Evolutionary conservation across 2,888 invertebrate genomes (phyloP).

Genomic region (Cotesia congregata): DNA sequence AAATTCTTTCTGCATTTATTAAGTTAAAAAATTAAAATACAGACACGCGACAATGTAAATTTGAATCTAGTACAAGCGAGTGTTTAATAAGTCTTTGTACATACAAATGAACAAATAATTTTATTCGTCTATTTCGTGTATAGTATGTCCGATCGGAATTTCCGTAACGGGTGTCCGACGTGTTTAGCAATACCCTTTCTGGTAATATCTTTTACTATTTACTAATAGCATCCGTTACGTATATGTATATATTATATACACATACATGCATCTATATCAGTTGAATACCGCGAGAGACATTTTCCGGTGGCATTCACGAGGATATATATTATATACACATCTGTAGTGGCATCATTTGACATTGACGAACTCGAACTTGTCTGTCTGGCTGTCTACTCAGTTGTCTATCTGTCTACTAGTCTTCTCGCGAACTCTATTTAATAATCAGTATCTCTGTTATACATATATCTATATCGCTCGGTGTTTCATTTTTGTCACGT

Average conservation of each 20-base stretch:
- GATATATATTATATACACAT: conserved; percentile 18
- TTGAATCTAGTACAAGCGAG: conserved; percentile 28
- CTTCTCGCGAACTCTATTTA: background rate
- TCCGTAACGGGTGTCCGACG: conserved; percentile 31
- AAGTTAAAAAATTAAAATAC: background rate
- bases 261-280: background rate
- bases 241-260: background rate
- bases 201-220: background rate
- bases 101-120: background rate
- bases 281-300: background rate
- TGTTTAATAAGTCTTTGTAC: conserved; percentile 35
- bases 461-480: background rate
- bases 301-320: conserved; percentile 24
- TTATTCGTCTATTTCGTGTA: conserved; percentile 4
- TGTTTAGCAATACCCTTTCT: conserved; percentile 17
- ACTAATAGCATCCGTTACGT: background rate
- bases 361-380: conserved; percentile 33
- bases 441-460: background rate
- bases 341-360: conserved; percentile 21
- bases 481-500: conserved; percentile 32
- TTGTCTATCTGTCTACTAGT: conserved; percentile 8
- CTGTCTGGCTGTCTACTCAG: background rate
- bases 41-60: conserved; percentile 32
- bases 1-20: too few relatives aligned
- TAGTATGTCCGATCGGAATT: conserved; percentile 32